These are phyloP conservation scores for Leptogaster cylindrica DNA, from an alignment of 2,888 invertebrate genomes.

Conservation along the genomic window DNA sequence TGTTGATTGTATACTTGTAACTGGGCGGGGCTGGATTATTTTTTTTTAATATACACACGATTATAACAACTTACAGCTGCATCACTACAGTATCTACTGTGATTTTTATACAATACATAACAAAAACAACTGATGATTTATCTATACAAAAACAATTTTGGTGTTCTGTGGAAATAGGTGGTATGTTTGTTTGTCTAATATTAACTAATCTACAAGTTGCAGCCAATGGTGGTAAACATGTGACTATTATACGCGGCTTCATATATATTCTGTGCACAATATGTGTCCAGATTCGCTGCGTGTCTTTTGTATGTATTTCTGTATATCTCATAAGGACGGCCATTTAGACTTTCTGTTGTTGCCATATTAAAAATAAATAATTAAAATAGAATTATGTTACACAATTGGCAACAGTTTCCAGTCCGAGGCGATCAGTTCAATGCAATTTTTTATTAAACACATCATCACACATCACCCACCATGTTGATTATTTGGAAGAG, in stretches of 20 bases:
- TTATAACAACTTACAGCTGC: conserved; percentile 31
- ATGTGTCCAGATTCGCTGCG: conserved; percentile 49
- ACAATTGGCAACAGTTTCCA: conserved; percentile 22
- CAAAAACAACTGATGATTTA: background rate
- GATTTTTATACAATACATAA: conserved; percentile 11
- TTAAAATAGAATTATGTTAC: background rate
- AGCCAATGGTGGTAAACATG: conserved; percentile 29
- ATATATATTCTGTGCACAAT: conserved; percentile 46
- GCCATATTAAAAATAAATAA: conserved; percentile 5
- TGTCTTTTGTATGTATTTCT: conserved; percentile 49
- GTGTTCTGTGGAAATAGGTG: background rate
- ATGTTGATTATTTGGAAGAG: conserved; percentile 32
- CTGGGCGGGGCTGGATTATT: background rate
- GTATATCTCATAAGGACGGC: conserved; percentile 51
- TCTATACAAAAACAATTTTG: conserved; percentile 13
- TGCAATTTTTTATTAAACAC: conserved; percentile 1
- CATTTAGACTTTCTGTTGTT: conserved; percentile 49
- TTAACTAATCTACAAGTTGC: conserved; percentile 20
- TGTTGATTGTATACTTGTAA: background rate
- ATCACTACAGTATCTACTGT: conserved; percentile 16
- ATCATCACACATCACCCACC: conserved; percentile 39
- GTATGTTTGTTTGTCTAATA: background rate
- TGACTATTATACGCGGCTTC: conserved; percentile 30
- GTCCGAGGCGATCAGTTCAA: conserved; percentile 3
- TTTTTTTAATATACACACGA: conserved; percentile 14